Conservation (phyloP, 2,113 vertebrate species). For the Oncorhynchus gorbuscha region DNA sequence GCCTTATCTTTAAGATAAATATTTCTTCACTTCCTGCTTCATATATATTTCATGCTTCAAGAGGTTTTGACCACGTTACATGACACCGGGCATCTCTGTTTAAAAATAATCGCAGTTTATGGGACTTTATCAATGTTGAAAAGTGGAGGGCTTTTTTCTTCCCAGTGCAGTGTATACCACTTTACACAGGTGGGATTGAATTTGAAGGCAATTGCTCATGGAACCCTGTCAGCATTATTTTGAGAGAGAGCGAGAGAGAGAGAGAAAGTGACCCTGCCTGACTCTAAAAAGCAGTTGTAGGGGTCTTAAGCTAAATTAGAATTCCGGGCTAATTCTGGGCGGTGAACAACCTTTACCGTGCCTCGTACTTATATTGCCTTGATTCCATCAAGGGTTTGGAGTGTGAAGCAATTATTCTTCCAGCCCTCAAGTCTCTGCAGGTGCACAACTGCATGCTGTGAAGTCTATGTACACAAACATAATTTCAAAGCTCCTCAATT, state of each 20-base stretch:
- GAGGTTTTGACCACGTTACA: constrained; percentile 23
- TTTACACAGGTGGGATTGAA: constrained; percentile 43
- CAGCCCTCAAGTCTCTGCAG: constrained; percentile 16
- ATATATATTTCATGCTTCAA: background rate
- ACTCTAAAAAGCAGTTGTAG: constrained; percentile 20
- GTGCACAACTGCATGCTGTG: background rate
- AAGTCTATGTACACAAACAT: constrained; percentile 5
- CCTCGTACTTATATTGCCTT: constrained; percentile 35
- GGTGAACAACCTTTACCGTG: constrained; percentile 37
- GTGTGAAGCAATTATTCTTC: constrained; percentile 37
- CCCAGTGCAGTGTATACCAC: constrained; percentile 7
- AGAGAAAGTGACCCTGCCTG: constrained; percentile 29
- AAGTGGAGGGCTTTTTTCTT: background rate
- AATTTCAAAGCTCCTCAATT: constrained; percentile 24
- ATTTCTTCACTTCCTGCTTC: too few relatives aligned
- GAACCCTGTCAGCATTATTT: constrained; percentile 42
- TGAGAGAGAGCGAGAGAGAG: background rate
- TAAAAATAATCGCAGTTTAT: constrained; percentile 9
- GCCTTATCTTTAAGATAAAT: too few relatives aligned
- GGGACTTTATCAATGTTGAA: constrained; percentile 30
- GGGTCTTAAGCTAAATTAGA: constrained; percentile 21
- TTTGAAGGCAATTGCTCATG: constrained; percentile 48
- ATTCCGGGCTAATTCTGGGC: constrained; percentile 15
- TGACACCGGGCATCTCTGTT: background rate
- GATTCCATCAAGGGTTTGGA: constrained; percentile 41